Evolutionary conservation across 2,113 vertebrate species (phyloP), one percentile per base, ranked within the genome.

Genomic region (Myotis brandtii): DNA sequence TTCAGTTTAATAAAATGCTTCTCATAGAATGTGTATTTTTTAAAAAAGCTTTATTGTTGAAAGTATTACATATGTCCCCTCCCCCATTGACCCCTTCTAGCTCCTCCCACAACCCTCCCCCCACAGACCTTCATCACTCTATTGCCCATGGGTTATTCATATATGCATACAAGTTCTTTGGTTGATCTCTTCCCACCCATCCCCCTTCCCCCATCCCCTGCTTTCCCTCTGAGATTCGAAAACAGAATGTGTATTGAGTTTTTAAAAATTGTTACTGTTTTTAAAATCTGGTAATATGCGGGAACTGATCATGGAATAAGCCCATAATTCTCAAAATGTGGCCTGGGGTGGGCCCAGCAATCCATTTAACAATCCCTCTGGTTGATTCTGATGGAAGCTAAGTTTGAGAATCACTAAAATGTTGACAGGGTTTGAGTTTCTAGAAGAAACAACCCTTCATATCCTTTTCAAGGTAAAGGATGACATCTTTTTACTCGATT

Each of bases 221-320:
- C 21, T 59, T 59, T 59, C 56, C 23, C 56, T 59, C 56, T 59
- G 56, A 25, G 21, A 59, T 59, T 25, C 3, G 23, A 59, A 23
- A 59, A 25, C 56, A 59, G 56, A 25, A 72, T 32, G 21, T 32
- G 5, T 82, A 56, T 21, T 70, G 62, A 75, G 3, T 76, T 94
- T 72, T 46, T 40, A 34, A 70, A 81, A 90, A 48, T 62, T 62
- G 23, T 32, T 6, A 10, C n/a, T 83, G 27, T 30, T 93, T 95
- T 81, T 50, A 95, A 91, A 86, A 79, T 86, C 34, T 27, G 56
- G 18, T 80, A 32, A 64, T 32, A 93, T 95, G 20, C 3, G 66
- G 32, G 67, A 85, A 62, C 18, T 67, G 48, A 37, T 48, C 70
- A 40, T 75, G 37, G 48, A 59, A 25, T 76, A 75, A 81, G 43